A percentile compares a stretch with the other conserved stretches of the same genome.
Evolutionary conservation across 64 coral and sea anemone genomes (phyloP).

Genomic region (Orbicella faveolata): DNA sequence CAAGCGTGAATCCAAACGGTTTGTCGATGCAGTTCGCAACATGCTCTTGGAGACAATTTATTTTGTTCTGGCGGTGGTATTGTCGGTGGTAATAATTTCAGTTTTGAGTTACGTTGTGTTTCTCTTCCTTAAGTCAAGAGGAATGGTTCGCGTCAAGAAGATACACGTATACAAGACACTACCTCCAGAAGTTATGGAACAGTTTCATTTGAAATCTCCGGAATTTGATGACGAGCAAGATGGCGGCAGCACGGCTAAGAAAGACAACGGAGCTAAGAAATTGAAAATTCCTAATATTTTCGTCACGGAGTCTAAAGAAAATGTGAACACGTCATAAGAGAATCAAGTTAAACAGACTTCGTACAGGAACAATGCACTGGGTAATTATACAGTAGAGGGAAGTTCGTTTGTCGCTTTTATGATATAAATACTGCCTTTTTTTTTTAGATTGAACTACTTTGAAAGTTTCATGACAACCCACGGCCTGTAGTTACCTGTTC

Average conservation of each 20-base stretch:
- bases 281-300: conserved; percentile 40
- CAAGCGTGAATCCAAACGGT: conserved; percentile 76
- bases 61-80: conserved; percentile 48
- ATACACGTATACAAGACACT: conserved; percentile 76
- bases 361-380: too few species aligned
- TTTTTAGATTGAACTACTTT: too few species aligned
- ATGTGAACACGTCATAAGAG: background rate
- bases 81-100: conserved; percentile 16
- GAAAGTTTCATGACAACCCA: too few species aligned
- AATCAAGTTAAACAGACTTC: too few species aligned
- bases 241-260: conserved; percentile 1
- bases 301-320: conserved; percentile 32
- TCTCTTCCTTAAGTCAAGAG: conserved; percentile 70
- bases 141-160: conserved; percentile 66
- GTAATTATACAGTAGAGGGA: too few species aligned
- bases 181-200: conserved; percentile 53
- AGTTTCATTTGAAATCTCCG: conserved; percentile 31
- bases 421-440: too few species aligned
- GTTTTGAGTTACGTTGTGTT: conserved; percentile 37
- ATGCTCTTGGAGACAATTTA: conserved; percentile 79
- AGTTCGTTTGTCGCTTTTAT: too few species aligned
- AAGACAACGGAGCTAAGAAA: conserved; percentile 7
- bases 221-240: conserved; percentile 14
- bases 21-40: conserved; percentile 70
- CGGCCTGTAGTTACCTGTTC: too few species aligned